phyloP scores from a whole-genome alignment of 2,797 vertebrate genomes.

The Podarcis siculus region DNA sequence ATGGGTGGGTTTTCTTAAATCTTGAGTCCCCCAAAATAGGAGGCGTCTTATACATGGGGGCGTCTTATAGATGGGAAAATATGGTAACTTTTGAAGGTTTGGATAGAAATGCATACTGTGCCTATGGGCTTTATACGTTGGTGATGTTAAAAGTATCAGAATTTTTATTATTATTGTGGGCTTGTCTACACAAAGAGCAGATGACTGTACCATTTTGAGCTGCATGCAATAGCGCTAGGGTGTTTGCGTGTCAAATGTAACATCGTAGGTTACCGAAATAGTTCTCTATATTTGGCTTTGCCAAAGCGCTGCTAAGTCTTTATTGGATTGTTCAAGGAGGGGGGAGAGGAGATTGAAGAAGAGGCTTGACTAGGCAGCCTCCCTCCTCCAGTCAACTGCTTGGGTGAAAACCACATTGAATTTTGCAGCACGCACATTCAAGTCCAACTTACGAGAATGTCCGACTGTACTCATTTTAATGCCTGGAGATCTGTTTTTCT shows the following conservation, averaged over 20 bases:
- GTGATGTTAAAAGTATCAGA: too few relatives aligned
- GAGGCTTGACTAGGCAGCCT: neutral
- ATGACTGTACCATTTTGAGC: neutral
- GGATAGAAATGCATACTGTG: neutral
- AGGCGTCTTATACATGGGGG: too few relatives aligned
- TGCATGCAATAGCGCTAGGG: too few relatives aligned
- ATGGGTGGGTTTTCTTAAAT: too few relatives aligned
- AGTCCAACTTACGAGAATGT: constrained; percentile 40
- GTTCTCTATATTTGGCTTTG: neutral
- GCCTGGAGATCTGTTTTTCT: constrained; percentile 45
- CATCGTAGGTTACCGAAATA: neutral
- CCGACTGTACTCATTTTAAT: constrained; percentile 40
- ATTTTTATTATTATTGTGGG: neutral
- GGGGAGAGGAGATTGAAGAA: neutral
- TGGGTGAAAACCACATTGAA: neutral
- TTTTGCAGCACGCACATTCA: neutral
- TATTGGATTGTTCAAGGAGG: neutral
- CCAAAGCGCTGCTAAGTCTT: neutral
- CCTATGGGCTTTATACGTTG: neutral
- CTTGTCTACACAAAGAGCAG: neutral
- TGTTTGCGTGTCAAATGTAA: neutral
- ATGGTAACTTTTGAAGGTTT: neutral
- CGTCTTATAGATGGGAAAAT: too few relatives aligned
- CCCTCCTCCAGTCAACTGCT: neutral
- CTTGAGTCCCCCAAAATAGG: too few relatives aligned